Evolutionary conservation across 2,888 invertebrate genomes (phyloP).

Genomic region (Rhingia campestris): DNA sequence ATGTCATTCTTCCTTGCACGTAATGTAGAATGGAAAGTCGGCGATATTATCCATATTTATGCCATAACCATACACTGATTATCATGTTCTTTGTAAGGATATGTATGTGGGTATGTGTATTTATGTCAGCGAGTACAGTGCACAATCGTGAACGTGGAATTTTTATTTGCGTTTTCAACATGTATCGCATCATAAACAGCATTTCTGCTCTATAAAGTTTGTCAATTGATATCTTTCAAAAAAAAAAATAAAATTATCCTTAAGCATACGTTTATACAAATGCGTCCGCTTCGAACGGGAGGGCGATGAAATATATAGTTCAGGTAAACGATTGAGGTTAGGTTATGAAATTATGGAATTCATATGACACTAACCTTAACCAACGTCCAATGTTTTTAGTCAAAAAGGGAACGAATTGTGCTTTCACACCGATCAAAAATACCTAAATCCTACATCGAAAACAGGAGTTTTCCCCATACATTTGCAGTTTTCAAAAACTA

Average conservation of each 20-base stretch:
- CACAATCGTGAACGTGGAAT: slow-evolving; percentile 17
- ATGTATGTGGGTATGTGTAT: neutral
- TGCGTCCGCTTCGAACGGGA: no score
- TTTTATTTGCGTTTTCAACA: slow-evolving; percentile 27
- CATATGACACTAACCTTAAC: no score
- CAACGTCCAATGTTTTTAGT: no score
- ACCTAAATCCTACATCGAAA: no score
- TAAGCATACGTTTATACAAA: no score
- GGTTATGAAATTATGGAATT: no score
- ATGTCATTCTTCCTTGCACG: slow-evolving; percentile 45
- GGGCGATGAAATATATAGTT: no score
- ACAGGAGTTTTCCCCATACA: no score
- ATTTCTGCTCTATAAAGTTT: slow-evolving; percentile 30
- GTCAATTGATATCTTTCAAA: neutral
- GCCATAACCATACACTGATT: slow-evolving; percentile 19
- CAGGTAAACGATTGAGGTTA: no score
- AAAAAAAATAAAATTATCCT: neutral
- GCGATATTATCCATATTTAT: slow-evolving; percentile 37
- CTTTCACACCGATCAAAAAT: no score
- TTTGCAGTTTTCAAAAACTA: no score
- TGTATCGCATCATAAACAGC: slow-evolving; percentile 5
- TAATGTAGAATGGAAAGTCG: neutral
- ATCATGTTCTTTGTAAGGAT: slow-evolving; percentile 18
- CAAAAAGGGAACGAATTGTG: no score
- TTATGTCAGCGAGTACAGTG: slow-evolving; percentile 9